These are phyloP conservation scores for Ricordea florida DNA, from an alignment of 92 coral and sea anemone species.

Conservation along the genomic window DNA sequence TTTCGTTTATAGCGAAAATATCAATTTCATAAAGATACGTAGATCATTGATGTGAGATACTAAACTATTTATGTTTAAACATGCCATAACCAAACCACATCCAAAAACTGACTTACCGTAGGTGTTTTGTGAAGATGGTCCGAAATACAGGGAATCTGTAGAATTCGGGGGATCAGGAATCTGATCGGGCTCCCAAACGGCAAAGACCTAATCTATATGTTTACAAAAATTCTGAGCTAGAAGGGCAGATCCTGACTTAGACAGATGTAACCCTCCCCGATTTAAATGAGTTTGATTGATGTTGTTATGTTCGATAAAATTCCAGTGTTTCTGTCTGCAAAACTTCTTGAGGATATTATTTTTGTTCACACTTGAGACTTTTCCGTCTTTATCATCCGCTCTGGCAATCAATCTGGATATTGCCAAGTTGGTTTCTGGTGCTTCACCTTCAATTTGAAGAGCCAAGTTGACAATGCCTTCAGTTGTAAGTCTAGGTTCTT, in stretches of 20 bases:
- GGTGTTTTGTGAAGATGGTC: not conserved
- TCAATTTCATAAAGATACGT: slow-evolving; percentile 7
- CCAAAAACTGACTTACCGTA: not conserved
- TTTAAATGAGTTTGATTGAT: slow-evolving; percentile 36
- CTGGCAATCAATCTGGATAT: slow-evolving; percentile 16
- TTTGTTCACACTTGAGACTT: slow-evolving; percentile 30
- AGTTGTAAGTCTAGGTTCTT: slow-evolving; percentile 11
- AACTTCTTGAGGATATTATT: slow-evolving; percentile 22
- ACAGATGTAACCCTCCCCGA: slow-evolving; percentile 47
- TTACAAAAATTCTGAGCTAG: slow-evolving; percentile 22
- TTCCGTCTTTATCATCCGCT: slow-evolving; percentile 12
- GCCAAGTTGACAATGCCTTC: slow-evolving; percentile 21
- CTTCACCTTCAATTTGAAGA: slow-evolving; percentile 31
- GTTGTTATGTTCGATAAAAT: slow-evolving; percentile 39
- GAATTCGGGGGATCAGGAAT: not conserved
- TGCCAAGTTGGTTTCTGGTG: slow-evolving; percentile 22
- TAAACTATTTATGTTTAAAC: slow-evolving; percentile 10
- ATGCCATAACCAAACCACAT: slow-evolving; percentile 3
- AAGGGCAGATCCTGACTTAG: slow-evolving; percentile 26
- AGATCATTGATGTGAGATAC: slow-evolving; percentile 13
- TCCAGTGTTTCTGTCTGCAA: slow-evolving; percentile 40
- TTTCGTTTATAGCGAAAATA: slow-evolving; percentile 36
- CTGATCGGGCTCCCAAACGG: slow-evolving; percentile 39
- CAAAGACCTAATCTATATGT: slow-evolving; percentile 24
- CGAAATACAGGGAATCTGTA: not conserved